phyloP scores from a whole-genome alignment of 1,140 invertebrate genomes.

The Spodoptera litura region DNA sequence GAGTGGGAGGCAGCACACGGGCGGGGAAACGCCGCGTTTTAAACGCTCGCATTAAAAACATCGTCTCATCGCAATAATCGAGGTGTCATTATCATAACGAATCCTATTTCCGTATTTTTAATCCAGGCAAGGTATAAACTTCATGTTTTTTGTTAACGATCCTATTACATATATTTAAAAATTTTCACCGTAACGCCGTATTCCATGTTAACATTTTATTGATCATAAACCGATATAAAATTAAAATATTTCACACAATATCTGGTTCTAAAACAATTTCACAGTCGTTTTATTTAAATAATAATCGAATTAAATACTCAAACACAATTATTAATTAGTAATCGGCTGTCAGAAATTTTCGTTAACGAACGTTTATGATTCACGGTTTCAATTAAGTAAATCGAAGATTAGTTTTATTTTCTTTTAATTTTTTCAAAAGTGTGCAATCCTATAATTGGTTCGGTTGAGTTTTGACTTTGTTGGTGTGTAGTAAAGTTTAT shows the following conservation, averaged over 20 bases:
- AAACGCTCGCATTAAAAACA: slow-evolving; percentile 14
- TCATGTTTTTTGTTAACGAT: slow-evolving; percentile 8
- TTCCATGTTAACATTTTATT: slow-evolving; percentile 35
- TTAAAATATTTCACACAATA: slow-evolving; percentile 46
- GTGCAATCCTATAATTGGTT: not conserved
- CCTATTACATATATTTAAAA: slow-evolving; percentile 6
- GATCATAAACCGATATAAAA: slow-evolving; percentile 32
- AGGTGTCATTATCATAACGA: not conserved
- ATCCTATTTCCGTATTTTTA: slow-evolving; percentile 1
- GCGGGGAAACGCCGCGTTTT: slow-evolving; percentile 62
- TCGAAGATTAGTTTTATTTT: slow-evolving; percentile 47
- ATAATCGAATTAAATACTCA: slow-evolving; percentile 46
- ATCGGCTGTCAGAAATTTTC: slow-evolving; percentile 44
- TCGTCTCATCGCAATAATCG: not conserved
- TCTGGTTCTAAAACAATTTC: slow-evolving; percentile 45
- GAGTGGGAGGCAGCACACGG: slow-evolving; percentile 58
- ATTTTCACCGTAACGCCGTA: slow-evolving; percentile 30
- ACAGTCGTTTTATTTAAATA: slow-evolving; percentile 43
- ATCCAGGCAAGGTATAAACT: slow-evolving; percentile 16
- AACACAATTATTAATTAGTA: slow-evolving; percentile 48
- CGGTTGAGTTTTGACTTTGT: not conserved
- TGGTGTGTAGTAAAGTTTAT: not conserved
- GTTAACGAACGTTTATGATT: slow-evolving; percentile 49
- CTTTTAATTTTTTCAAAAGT: slow-evolving; percentile 38
- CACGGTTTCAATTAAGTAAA: slow-evolving; percentile 49